These are phyloP conservation scores for Liolophura sinensis DNA, from an alignment of 1,140 invertebrate genomes.

Conservation along the genomic window DNA sequence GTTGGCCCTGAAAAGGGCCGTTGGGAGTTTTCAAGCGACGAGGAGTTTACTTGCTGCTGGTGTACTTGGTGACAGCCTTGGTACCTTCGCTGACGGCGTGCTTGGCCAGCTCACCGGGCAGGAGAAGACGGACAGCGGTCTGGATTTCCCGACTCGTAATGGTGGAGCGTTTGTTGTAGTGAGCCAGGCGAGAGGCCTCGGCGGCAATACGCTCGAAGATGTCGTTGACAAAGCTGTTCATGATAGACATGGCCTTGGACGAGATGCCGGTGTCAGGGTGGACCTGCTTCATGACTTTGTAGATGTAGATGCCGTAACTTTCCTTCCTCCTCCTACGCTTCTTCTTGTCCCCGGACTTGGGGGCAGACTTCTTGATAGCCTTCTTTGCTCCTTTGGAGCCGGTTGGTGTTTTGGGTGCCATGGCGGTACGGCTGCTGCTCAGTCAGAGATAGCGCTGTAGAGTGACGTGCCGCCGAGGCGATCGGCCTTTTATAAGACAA, in stretches of 20 bases:
- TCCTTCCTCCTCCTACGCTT: constrained; percentile 63
- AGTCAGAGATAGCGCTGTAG: too few relatives aligned
- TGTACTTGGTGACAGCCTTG: constrained; percentile 68
- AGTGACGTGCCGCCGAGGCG: too few relatives aligned
- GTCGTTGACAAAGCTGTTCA: constrained; percentile 60
- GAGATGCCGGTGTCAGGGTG: constrained; percentile 73
- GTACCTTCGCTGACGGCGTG: constrained; percentile 67
- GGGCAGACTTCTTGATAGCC: constrained; percentile 25
- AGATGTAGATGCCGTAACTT: constrained; percentile 73
- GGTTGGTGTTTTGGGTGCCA: constrained; percentile 1
- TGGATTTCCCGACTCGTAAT: constrained; percentile 68
- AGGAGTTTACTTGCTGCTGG: constrained; percentile 2
- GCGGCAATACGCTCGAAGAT: constrained; percentile 59
- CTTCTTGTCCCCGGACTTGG: constrained; percentile 28
- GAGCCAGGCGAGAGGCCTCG: constrained; percentile 50
- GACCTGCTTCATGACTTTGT: constrained; percentile 74
- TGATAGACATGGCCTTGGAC: constrained; percentile 54
- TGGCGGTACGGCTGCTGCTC: too few relatives aligned
- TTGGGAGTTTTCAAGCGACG: background rate
- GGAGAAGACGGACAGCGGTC: constrained; percentile 65
- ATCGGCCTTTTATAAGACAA: too few relatives aligned
- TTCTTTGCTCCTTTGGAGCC: constrained; percentile 30
- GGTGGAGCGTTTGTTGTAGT: constrained; percentile 57
- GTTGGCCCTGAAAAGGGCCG: constrained; percentile 4
- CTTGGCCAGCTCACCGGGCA: constrained; percentile 69